phyloP scores from a whole-genome alignment of 2,888 invertebrate species.

The Crossocerus cetratus region DNA sequence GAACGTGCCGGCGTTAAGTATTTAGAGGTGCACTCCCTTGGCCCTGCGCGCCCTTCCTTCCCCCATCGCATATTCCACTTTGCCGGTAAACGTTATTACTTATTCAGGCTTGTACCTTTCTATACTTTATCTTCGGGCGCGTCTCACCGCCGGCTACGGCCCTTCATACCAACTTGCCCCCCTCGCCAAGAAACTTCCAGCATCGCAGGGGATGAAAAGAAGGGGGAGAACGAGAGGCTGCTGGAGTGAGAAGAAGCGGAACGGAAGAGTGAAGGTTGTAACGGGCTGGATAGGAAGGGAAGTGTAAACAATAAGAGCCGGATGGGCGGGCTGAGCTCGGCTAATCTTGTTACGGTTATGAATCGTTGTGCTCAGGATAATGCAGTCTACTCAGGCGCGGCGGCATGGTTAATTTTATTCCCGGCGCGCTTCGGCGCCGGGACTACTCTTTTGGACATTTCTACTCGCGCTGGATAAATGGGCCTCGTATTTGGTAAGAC shows the following conservation, averaged over 20 bases:
- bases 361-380: conserved; percentile 65
- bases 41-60: too few species aligned
- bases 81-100: conserved; percentile 2
- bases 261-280: background rate
- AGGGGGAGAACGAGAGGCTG: conserved; percentile 25
- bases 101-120: background rate
- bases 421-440: conserved; percentile 26
- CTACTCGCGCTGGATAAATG: conserved; percentile 7
- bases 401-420: conserved; percentile 60
- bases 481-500: background rate
- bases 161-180: too few species aligned
- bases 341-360: conserved; percentile 71
- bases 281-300: conserved; percentile 55
- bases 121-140: background rate
- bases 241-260: conserved; percentile 10
- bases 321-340: conserved; percentile 51
- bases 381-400: conserved; percentile 59
- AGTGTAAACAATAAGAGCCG: conserved; percentile 70
- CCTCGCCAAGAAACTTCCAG: too few species aligned
- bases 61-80: background rate
- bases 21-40: conserved; percentile 1
- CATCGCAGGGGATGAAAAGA: background rate
- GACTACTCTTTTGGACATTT: conserved; percentile 37
- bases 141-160: background rate
- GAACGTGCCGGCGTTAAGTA: background rate